phyloP scores from a whole-genome alignment of 2,797 vertebrate species.

The Gallirallus australis region DNA sequence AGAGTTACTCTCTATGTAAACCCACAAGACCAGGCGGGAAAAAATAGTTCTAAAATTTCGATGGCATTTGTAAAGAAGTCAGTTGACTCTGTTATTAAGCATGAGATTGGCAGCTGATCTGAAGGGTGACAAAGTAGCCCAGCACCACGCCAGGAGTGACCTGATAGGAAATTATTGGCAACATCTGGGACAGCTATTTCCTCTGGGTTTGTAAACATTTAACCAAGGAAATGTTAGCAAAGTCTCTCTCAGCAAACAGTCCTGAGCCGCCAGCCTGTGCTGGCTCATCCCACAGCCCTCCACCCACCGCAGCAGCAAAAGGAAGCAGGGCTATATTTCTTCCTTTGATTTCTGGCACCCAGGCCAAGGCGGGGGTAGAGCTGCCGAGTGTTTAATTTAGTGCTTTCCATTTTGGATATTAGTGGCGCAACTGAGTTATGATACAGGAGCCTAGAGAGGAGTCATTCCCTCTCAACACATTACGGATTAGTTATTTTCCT shows the following conservation, averaged over 20 bases:
- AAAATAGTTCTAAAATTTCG: background rate
- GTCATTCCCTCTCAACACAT: constrained; percentile 64
- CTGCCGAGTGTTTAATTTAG: constrained; percentile 45
- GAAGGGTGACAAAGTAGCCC: background rate
- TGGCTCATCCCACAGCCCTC: background rate
- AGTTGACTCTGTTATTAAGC: background rate
- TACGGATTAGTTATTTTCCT: constrained; percentile 70
- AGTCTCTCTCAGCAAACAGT: background rate
- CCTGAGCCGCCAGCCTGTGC: background rate
- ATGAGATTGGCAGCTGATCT: background rate
- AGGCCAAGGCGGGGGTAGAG: background rate
- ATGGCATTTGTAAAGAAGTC: background rate
- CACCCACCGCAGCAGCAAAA: background rate
- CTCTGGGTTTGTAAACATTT: background rate
- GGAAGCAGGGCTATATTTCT: constrained; percentile 22
- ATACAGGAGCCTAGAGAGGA: constrained; percentile 32
- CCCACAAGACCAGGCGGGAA: background rate
- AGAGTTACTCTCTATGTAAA: background rate
- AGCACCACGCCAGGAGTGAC: background rate
- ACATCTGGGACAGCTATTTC: constrained; percentile 7
- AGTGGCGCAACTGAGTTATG: constrained; percentile 49
- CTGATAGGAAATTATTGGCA: constrained; percentile 17
- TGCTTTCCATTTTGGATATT: constrained; percentile 49
- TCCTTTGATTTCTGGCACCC: constrained; percentile 1
- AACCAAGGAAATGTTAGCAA: background rate